Percentiles rank a stretch among this genome's conserved stretches.
Conservation (phyloP, 2,113 vertebrate species). For the Taurulus bubalis region DNA sequence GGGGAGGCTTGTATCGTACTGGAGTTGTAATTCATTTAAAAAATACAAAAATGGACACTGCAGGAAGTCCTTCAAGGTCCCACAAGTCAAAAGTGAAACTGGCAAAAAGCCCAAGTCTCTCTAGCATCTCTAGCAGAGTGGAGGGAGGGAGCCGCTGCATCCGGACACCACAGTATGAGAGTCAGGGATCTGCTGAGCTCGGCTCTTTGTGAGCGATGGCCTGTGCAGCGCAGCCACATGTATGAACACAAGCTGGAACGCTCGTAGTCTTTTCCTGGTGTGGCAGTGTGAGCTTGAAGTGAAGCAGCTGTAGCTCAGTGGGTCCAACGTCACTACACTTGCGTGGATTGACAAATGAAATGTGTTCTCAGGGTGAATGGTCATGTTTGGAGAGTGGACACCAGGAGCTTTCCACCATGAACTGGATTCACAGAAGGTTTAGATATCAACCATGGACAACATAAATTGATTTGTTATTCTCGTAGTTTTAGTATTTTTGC, state of each 20-base stretch:
- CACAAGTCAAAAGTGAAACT: neutral
- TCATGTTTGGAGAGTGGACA: slow-evolving; percentile 1
- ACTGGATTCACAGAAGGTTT: no score
- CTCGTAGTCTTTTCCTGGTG: slow-evolving; percentile 8
- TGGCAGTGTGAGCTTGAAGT: neutral
- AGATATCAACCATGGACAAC: no score
- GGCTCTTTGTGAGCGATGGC: slow-evolving; percentile 4
- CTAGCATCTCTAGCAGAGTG: neutral
- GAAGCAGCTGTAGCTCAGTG: neutral
- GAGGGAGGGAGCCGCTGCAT: neutral
- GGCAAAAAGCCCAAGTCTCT: neutral
- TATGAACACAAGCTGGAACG: slow-evolving; percentile 5
- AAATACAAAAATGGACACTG: neutral
- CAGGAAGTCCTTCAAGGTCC: neutral
- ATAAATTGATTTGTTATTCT: neutral
- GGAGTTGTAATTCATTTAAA: neutral
- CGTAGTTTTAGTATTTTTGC: neutral
- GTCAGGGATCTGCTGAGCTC: slow-evolving; percentile 7
- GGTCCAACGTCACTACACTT: neutral
- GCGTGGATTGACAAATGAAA: neutral
- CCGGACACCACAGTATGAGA: neutral
- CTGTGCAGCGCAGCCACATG: neutral
- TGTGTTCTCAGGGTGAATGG: neutral
- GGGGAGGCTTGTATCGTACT: neutral
- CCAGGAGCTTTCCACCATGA: neutral